Base-by-base conservation (phyloP, 1,140 invertebrate species). In the Papilio machaon region DNA sequence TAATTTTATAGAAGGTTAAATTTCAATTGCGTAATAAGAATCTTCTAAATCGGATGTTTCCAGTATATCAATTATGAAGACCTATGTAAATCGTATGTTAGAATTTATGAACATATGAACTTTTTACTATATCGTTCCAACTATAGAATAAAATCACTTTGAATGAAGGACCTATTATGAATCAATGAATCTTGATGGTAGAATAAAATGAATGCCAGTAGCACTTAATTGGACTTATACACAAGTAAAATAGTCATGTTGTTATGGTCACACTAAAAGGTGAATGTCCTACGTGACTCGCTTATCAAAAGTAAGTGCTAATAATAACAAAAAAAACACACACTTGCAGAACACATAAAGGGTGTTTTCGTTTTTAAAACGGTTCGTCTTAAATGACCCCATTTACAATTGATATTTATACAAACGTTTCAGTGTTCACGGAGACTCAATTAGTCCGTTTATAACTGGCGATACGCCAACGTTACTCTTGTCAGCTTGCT, bases 381-480 rank as follows among this genome's bases (percentile, higher is more conserved):
- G 74, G 47, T 79, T 46, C 38, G 77, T 79, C 77, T 64, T 77
- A 52, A 73, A 73, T 77, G 73, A 80, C 73, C 74, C 73, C 58
- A 80, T 77, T 60, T 74, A 35, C 73, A 76, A 64, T 46, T 73
- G 75, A 70, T 85, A 82, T 86, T 82, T 85, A 85, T 79, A 82
- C 58, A 83, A 80, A 58, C 60, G 67, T 81, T 85, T 81, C 43
- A 49, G 52, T 73, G 81, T 82, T 82, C 74, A 11, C 70, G 80
- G 81, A 82, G 73, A 73, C 81, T 73, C 73, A 83, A 81, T 82
- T 82, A 74, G 80, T 82, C 80, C 73, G 77, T 83, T 85, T 81
- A 85, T 88, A 87, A 91, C 89, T 92, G 91, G 91, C 89, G 67
- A 17, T 58, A 70, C 74, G 86, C 91, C 91, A 92, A 75, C 60